Evolutionary conservation across 2,888 invertebrate genomes (phyloP), one percentile per base, ranked within the genome.

Genomic region (Aricia artaxerxes): DNA sequence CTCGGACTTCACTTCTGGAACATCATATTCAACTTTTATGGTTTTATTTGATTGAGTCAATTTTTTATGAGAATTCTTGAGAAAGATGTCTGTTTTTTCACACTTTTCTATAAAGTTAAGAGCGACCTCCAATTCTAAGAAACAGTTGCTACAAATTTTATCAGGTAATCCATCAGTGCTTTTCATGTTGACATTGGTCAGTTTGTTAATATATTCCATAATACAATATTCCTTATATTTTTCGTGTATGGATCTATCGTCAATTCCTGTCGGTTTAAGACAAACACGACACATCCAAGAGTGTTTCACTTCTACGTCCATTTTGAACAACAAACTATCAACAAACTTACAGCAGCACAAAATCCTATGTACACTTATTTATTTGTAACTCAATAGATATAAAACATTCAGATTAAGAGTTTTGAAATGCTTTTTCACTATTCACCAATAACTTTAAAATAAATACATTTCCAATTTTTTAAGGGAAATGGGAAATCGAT

Each of bases 21-120:
- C 35, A 35, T 57, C 57, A 6, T 6, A 44, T 35, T 76, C 76
- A 31, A 57, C 5, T 76, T 76, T 76, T 5, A 76, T 13, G 5
- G 31, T 53, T 24, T 75, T 44, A 31, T 76, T 7, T 3, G 9
- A 3, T 16, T 31, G 31, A 49, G 6, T 7, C 9, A 57, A 6
- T 57, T 4, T 76, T 31, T 57, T 53, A 16, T 31, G 80, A 53
- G 75, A 73, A 77, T 13, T 78, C 49, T 53, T 82, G 73, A 40
- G 81, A 81, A 35, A 57, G 13, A 75, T 82, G 79, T 73, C 82
- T 80, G 40, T 79, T 78, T 44, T 79, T 78, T 60, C 88, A 83
- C 93, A 94, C 81, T 90, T 91, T 31, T 85, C 83, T 82, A 89
- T 92, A 80, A 94, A 93, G 44, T 84, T 85, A 6, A 91, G 80